Percentiles rank a stretch among this genome's conserved stretches.
Conservation (phyloP, 2,113 vertebrate genomes). For the Lanius ludovicianus region DNA sequence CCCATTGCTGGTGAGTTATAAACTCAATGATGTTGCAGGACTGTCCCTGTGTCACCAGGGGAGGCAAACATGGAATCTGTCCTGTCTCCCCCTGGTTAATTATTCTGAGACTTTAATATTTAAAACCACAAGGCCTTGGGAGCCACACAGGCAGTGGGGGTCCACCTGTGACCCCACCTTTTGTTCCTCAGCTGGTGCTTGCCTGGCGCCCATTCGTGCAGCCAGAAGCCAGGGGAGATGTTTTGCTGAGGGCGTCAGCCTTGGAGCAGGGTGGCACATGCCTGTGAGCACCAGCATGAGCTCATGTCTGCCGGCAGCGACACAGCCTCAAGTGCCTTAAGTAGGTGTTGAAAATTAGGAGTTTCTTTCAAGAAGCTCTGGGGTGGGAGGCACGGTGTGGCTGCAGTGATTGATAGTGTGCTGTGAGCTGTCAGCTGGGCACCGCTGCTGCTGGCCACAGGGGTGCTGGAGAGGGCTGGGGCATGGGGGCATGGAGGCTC, state of each 20-base stretch:
- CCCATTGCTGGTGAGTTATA: neutral
- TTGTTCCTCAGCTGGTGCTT: neutral
- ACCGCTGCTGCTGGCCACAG: rapidly evolving
- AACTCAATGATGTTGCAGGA: rapidly evolving
- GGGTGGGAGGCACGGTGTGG: neutral
- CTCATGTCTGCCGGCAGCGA: slow-evolving; percentile 62
- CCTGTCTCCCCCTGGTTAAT: neutral
- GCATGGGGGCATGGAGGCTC: neutral
- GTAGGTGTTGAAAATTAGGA: slow-evolving; percentile 73
- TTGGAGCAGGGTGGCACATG: slow-evolving; percentile 1
- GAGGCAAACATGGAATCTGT: neutral
- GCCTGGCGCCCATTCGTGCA: rapidly evolving
- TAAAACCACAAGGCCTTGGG: neutral
- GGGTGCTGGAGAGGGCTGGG: neutral
- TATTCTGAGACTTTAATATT: neutral
- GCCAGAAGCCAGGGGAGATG: neutral
- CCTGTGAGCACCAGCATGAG: slow-evolving; percentile 52
- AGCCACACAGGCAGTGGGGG: rapidly evolving
- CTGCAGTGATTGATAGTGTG: neutral
- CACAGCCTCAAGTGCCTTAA: slow-evolving; percentile 58
- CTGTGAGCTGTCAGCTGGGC: rapidly evolving
- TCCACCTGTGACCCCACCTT: neutral
- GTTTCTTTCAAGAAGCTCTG: slow-evolving; percentile 54
- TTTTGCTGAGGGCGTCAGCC: slow-evolving; percentile 24
- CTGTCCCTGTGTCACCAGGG: neutral